Base-by-base conservation (phyloP, 2,888 invertebrate genomes). In the Noctua fimbriata region DNA sequence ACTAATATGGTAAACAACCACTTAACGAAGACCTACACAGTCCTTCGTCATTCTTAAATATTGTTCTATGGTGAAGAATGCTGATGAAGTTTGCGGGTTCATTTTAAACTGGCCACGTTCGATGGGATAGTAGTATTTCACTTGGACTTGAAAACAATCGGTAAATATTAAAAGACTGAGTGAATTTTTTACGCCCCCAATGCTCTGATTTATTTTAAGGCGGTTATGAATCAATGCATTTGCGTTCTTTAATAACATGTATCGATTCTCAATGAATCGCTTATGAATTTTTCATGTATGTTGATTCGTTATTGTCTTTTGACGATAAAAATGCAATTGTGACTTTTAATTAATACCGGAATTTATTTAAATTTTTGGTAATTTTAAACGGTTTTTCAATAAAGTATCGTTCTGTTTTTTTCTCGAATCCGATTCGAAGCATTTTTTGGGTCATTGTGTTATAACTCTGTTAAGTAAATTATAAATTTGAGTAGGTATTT, bases 91-190 rank as follows among this genome's bases (percentile, higher is more conserved):
- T 80, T 1, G 73, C 66, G 32, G 79, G 92, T 21, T 88, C 92
- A 86, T 52, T 24, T 72, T 88, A 88, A 76, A 82, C 24, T 92
- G 92, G 94, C 55, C 32, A 60, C 71, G 66, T 79, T 90, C 81
- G 87, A 90, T 89, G 88, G 84, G 81, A 89, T 82, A 81, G 87
- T 90, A 90, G 90, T 94, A 94, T 92, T 91, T 93, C 90, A 93
- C 89, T 84, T 88, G 82, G 89, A 91, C 92, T 91, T 92, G 90
- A 93, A 93, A 93, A 93, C 93, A 93, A 93, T 94, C 92, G 90
- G 92, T 93, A 91, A 92, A 94, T 93, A 93, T 93, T 92, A 92
- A 93, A 92, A 90, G 90, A 87, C 81, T 80, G 90, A 91, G 91
- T 92, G 91, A 72, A 89, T 92, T 92, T 92, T 91, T 93, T 93